Evolutionary conservation across 1,140 invertebrate species (phyloP).

Genomic region (Drosophila jambulina): DNA sequence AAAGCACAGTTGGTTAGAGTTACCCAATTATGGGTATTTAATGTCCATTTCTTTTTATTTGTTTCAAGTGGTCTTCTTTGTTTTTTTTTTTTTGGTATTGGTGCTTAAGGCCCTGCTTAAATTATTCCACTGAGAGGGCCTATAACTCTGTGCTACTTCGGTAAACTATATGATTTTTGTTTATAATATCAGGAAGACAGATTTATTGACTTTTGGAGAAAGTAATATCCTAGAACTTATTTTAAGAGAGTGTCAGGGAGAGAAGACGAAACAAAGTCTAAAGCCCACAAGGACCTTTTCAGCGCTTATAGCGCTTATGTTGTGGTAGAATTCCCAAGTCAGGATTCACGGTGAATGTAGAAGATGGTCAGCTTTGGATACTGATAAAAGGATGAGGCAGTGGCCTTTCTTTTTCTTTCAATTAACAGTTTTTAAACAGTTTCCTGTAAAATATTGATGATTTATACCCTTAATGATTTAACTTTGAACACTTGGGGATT

Average conservation of each 20-base stretch:
- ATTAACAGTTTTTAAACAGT: neutral
- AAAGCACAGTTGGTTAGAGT: slow-evolving; percentile 55
- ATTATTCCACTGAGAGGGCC: no score
- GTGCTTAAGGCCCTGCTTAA: no score
- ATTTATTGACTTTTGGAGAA: neutral
- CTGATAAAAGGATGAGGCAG: neutral
- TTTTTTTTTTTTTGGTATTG: neutral
- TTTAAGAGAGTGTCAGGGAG: no score
- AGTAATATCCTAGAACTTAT: neutral
- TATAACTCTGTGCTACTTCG: neutral
- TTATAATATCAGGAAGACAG: neutral
- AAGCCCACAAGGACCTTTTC: neutral
- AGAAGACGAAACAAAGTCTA: neutral
- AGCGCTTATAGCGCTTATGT: neutral
- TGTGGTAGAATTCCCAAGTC: neutral
- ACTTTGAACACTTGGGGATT: neutral
- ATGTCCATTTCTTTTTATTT: neutral
- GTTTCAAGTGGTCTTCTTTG: neutral
- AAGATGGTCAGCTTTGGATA: neutral
- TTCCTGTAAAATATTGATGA: neutral
- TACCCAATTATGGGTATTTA: slow-evolving; percentile 6
- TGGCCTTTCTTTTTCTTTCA: neutral
- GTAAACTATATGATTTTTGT: neutral
- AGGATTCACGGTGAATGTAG: neutral
- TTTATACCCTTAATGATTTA: neutral